phyloP scores from a whole-genome alignment of 2,888 invertebrate genomes.

The Cistogaster globosa region DNA sequence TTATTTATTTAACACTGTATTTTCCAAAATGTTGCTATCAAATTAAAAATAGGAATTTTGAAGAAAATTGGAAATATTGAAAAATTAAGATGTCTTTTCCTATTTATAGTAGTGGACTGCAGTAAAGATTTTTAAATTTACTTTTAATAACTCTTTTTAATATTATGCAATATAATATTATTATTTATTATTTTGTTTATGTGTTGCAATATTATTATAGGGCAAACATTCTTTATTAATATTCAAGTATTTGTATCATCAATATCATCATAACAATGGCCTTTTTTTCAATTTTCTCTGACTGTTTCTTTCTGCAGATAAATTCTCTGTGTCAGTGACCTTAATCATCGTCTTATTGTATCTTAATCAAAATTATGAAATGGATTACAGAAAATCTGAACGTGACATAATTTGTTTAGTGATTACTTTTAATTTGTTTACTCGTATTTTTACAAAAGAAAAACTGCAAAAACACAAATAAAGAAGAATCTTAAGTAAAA shows the following conservation, averaged over 20 bases:
- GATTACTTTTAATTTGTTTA: slow-evolving; percentile 9
- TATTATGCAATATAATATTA: no score
- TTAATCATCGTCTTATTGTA: slow-evolving; percentile 61
- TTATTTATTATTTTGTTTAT: neutral
- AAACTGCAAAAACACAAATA: neutral
- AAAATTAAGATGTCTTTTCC: no score
- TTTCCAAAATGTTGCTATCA: no score
- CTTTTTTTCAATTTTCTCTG: slow-evolving; percentile 9
- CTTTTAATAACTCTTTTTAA: no score
- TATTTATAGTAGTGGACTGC: no score
- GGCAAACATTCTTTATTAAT: neutral
- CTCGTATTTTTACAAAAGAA: neutral
- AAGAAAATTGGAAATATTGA: no score
- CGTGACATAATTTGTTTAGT: slow-evolving; percentile 66
- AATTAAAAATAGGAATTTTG: no score
- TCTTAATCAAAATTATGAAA: slow-evolving; percentile 64
- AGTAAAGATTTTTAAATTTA: no score
- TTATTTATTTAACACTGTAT: no score
- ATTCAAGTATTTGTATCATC: neutral
- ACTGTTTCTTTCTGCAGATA: neutral
- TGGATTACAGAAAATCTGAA: slow-evolving; percentile 54
- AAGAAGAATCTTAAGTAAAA: neutral
- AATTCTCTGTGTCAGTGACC: slow-evolving; percentile 67
- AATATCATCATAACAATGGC: neutral
- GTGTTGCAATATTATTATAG: neutral